Percentiles rank a stretch among this genome's conserved stretches.
Conservation (phyloP, 2,113 vertebrate genomes). For the Scomber colias region DNA sequence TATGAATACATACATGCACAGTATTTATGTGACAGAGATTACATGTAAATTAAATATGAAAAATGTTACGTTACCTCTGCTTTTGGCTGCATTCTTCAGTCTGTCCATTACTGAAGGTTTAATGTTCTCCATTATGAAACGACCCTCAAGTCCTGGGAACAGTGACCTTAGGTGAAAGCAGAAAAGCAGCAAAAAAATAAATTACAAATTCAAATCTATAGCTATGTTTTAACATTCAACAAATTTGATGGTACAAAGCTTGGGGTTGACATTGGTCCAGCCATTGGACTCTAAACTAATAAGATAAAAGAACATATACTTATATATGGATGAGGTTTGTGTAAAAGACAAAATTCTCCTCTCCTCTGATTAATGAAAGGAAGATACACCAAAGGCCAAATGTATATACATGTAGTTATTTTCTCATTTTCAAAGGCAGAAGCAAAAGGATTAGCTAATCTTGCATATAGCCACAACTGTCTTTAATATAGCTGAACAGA, state of each 20-base stretch:
- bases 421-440: background rate
- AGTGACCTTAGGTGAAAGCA: slow-evolving; percentile 85
- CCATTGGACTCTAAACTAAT: background rate
- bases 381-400: background rate
- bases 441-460: too few relatives aligned
- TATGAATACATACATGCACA: background rate
- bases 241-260: background rate
- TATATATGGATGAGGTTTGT: background rate
- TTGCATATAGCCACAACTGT: too few relatives aligned
- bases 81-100: slow-evolving; percentile 94
- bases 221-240: background rate
- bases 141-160: slow-evolving; percentile 95
- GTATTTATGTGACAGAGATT: background rate
- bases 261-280: background rate
- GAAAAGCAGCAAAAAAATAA: background rate
- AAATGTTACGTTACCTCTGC: slow-evolving; percentile 88
- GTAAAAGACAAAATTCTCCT: too few relatives aligned
- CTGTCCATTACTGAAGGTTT: slow-evolving; percentile 89
- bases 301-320: background rate
- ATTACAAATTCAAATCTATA: background rate
- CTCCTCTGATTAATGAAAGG: background rate
- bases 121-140: slow-evolving; percentile 91
- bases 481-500: too few relatives aligned
- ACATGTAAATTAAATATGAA: slow-evolving; percentile 5
- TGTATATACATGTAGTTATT: background rate